phyloP scores from a whole-genome alignment of 30 jellyfish, hydroid and myxozoan species.

The Euphysa ruthae region DNA sequence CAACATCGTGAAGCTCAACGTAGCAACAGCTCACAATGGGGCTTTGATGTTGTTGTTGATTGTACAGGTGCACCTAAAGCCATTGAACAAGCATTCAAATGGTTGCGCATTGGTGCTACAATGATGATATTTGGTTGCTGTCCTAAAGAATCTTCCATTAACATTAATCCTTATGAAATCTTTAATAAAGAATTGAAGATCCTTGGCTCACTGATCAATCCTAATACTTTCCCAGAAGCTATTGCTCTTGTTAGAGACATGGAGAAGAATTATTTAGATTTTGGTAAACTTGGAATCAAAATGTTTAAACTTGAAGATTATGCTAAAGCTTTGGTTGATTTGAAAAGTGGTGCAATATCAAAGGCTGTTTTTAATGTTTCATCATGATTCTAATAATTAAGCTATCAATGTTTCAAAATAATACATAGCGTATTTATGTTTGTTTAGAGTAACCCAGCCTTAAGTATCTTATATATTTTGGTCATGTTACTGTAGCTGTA shows the following conservation, averaged over 20 bases:
- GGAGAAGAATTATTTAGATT: constrained; percentile 68
- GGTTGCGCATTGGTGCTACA: constrained; percentile 73
- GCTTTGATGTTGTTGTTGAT: constrained; percentile 84
- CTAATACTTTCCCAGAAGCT: constrained; percentile 87
- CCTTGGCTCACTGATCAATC: constrained; percentile 88
- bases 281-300: constrained; percentile 48
- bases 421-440: too few species aligned
- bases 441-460: too few species aligned
- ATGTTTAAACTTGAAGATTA: constrained; percentile 55
- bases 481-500: too few species aligned
- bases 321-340: constrained; percentile 62
- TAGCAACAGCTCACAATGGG: constrained; percentile 73
- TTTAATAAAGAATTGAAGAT: constrained; percentile 62
- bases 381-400: too few species aligned
- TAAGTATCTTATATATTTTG: too few species aligned
- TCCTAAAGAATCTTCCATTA: constrained; percentile 56
- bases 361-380: constrained; percentile 67
- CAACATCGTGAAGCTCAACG: constrained; percentile 63
- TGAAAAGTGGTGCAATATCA: constrained; percentile 56
- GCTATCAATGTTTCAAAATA: too few species aligned
- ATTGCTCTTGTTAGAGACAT: constrained; percentile 58
- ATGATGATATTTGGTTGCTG: constrained; percentile 86
- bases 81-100: constrained; percentile 64
- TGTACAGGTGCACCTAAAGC: constrained; percentile 96
- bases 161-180: constrained; percentile 77